Evolutionary conservation across 2,888 invertebrate species (phyloP).

Genomic region (Blastobasis adustella): DNA sequence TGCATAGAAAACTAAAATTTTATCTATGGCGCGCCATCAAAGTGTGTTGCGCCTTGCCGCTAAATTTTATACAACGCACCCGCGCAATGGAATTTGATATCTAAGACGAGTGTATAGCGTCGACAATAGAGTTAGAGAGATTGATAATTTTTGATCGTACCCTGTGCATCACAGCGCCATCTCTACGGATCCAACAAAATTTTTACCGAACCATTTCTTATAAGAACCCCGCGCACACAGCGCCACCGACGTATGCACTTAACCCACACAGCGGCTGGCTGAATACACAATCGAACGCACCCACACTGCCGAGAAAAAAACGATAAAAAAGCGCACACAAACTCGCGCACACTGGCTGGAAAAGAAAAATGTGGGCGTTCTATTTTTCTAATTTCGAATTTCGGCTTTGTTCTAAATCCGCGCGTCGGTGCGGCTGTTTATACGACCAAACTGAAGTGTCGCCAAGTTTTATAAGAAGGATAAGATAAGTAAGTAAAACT

Average conservation of each 20-base stretch:
- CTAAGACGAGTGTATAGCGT: no score
- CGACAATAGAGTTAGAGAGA: no score
- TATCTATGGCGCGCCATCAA: no score
- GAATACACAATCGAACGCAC: constrained; percentile 66
- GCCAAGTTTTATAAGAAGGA: constrained; percentile 8
- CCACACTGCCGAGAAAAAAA: constrained; percentile 70
- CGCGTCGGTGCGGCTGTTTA: constrained; percentile 4
- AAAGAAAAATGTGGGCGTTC: constrained; percentile 16
- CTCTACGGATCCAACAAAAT: constrained; percentile 65
- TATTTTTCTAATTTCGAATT: constrained; percentile 26
- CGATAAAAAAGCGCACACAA: constrained; percentile 69
- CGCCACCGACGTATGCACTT: constrained; percentile 25
- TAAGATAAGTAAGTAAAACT: constrained; percentile 57
- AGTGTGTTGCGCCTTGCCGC: no score
- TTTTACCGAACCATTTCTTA: constrained; percentile 72
- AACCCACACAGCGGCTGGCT: constrained; percentile 27
- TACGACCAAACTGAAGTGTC: no score
- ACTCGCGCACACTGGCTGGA: constrained; percentile 16
- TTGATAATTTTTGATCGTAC: constrained; percentile 3
- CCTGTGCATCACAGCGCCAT: constrained; percentile 49
- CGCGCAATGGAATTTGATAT: no score
- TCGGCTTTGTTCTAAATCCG: constrained; percentile 18
- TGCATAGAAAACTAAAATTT: no score
- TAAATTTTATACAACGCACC: no score
- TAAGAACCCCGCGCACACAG: constrained; percentile 58